Evolutionary conservation across 2,113 vertebrate species (phyloP).

Genomic region (Oryzias javanicus): DNA sequence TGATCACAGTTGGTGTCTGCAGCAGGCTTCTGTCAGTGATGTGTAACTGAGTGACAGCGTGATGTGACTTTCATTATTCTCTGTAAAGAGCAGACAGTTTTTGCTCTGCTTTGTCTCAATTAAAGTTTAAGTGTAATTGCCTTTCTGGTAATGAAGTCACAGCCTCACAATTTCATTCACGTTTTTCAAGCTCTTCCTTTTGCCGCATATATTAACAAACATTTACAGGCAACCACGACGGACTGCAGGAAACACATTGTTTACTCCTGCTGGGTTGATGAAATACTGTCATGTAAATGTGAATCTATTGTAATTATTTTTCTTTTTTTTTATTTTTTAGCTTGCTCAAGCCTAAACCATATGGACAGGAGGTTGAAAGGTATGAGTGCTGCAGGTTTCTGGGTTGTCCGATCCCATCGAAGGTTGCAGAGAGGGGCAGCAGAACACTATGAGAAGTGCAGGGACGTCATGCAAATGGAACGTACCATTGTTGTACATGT

Average conservation of each 20-base stretch:
- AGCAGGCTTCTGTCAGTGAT: conserved; percentile 62
- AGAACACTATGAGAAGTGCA: too few relatives aligned
- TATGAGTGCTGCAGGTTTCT: too few relatives aligned
- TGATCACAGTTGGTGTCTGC: conserved; percentile 52
- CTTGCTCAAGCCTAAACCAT: too few relatives aligned
- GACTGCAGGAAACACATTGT: not conserved
- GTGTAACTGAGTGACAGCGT: conserved; percentile 56
- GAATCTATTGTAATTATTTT: too few relatives aligned
- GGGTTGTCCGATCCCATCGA: too few relatives aligned
- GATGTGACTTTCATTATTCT: conserved; percentile 72
- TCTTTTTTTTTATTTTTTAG: too few relatives aligned
- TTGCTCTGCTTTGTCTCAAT: conserved; percentile 73
- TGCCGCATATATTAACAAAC: conserved; percentile 29
- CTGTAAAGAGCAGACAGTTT: conserved; percentile 68
- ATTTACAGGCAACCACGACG: conserved; percentile 6
- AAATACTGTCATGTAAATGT: not conserved
- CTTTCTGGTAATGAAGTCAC: conserved; percentile 61
- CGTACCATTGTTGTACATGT: too few relatives aligned
- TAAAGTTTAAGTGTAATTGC: conserved; percentile 57
- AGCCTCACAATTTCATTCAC: conserved; percentile 50
- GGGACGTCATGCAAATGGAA: too few relatives aligned
- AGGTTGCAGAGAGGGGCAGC: too few relatives aligned
- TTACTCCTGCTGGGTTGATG: not conserved
- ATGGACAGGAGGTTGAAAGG: too few relatives aligned
- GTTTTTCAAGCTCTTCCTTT: conserved; percentile 48